These are phyloP conservation scores for Tor tambroides DNA, from an alignment of 2,113 vertebrate genomes.

Conservation along the genomic window DNA sequence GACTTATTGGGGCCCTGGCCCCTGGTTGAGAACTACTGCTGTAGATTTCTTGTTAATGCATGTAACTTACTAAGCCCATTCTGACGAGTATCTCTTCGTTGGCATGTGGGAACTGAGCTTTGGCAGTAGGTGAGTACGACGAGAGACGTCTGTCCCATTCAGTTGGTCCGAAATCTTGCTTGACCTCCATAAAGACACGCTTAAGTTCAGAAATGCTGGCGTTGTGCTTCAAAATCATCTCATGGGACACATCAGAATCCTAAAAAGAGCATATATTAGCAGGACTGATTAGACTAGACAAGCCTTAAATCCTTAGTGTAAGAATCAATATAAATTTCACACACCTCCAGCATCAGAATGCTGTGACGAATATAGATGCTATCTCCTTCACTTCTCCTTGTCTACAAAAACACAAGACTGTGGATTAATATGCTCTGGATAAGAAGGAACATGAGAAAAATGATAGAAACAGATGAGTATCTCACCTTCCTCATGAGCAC, in stretches of 20 bases:
- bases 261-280: constrained; percentile 60
- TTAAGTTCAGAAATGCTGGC: constrained; percentile 95
- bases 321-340: background rate
- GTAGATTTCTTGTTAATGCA: background rate
- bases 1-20: too few relatives aligned
- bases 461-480: background rate
- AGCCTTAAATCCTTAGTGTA: background rate
- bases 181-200: constrained; percentile 93
- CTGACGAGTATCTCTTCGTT: constrained; percentile 70
- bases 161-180: constrained; percentile 85
- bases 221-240: constrained; percentile 92
- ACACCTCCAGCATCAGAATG: constrained; percentile 99
- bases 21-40: background rate
- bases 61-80: constrained; percentile 86
- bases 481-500: constrained; percentile 96
- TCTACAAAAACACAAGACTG: constrained; percentile 77
- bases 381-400: constrained; percentile 98
- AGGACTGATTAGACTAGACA: background rate
- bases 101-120: constrained; percentile 60
- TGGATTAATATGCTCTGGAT: constrained; percentile 34
- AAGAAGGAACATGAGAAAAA: background rate
- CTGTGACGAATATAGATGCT: constrained; percentile 99
- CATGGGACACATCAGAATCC: constrained; percentile 92
- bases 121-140: constrained; percentile 90
- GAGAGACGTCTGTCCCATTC: constrained; percentile 99